These are phyloP conservation scores for Eretmochelys imbricata DNA, from an alignment of 2,113 vertebrate species.

Conservation along the genomic window DNA sequence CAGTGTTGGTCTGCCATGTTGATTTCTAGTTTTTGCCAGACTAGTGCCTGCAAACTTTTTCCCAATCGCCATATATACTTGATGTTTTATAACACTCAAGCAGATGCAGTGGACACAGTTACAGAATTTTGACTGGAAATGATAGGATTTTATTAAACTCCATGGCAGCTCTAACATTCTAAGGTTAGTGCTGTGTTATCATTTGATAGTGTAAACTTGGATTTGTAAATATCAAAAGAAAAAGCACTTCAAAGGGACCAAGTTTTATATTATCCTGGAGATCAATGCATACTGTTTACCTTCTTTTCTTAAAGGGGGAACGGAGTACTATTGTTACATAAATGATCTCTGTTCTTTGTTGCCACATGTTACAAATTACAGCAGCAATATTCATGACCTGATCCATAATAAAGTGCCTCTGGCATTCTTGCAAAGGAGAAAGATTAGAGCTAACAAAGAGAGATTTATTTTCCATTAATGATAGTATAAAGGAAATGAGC, in stretches of 20 bases:
- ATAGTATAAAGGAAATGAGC: slow-evolving; percentile 40
- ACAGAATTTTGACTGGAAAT: neutral
- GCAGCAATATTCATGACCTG: slow-evolving; percentile 36
- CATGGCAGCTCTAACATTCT: fast-evolving
- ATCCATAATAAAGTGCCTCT: slow-evolving; percentile 42
- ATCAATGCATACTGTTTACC: neutral
- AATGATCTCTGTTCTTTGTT: slow-evolving; percentile 30
- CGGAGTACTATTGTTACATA: neutral
- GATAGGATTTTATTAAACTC: neutral
- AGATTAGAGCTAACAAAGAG: slow-evolving; percentile 44
- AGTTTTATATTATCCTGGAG: neutral
- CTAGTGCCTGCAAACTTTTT: neutral
- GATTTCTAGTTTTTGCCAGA: neutral
- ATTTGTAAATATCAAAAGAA: slow-evolving; percentile 8
- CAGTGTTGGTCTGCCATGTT: neutral
- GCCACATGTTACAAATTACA: neutral
- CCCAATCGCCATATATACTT: neutral
- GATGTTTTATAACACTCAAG: neutral
- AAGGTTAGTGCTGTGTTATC: neutral
- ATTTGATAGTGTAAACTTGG: neutral
- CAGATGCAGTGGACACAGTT: neutral
- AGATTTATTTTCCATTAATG: slow-evolving; percentile 59
- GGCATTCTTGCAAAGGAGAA: slow-evolving; percentile 13
- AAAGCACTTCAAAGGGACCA: neutral
- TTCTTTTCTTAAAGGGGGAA: neutral